Base-by-base conservation (phyloP, 64 coral and sea anemone genomes). In the Actinia equina region DNA sequence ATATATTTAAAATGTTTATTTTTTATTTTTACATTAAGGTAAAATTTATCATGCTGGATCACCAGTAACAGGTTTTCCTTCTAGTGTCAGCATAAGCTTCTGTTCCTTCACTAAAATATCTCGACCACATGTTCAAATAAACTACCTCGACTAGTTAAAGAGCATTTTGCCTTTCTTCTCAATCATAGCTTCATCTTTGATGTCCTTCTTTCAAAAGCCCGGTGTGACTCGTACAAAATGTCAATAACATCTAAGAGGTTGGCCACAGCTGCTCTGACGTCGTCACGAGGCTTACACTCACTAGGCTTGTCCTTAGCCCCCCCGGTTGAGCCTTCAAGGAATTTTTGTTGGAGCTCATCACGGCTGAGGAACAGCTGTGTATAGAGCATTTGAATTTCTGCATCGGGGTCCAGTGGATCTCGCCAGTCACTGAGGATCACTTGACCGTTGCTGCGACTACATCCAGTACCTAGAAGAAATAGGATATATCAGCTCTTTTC, bases 361-460 rank as follows among this genome's bases (percentile, higher is more conserved):
- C 92, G 83, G 23, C 95, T 87, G 57, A 94, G 85, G 19, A 94
- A 60, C 11, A 98, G 87, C 27, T 98, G 95, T 3, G 89, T 94
- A 52, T 88, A 98, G 30, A 98, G 92, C 79, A 92, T 98, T 80
- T 98, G 95, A 16, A 92, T 80, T 87, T 98, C 92, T 52, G 83
- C 84, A 45, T 98, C 95, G 20, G 95, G 92, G 61, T 94, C 93
- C 46, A 98, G 67, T 78, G 95, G 95, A 80, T 98, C 95, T 69
- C 93, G 92, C 95, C 95, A 98, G 82, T 98, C 95, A 53, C 93
- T 98, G 52, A 98, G 64, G 41, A 86, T 98, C 44, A 89, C 92
- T 63, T 92, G 89, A 23, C 88, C 77, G 59, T 92, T 87, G 43
- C 89, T 94, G 23, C 57, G 79, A 84, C 87, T 89, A 67, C 95